Evolutionary conservation across 2,797 vertebrate species (phyloP).

Genomic region (Malurus leucopterus): DNA sequence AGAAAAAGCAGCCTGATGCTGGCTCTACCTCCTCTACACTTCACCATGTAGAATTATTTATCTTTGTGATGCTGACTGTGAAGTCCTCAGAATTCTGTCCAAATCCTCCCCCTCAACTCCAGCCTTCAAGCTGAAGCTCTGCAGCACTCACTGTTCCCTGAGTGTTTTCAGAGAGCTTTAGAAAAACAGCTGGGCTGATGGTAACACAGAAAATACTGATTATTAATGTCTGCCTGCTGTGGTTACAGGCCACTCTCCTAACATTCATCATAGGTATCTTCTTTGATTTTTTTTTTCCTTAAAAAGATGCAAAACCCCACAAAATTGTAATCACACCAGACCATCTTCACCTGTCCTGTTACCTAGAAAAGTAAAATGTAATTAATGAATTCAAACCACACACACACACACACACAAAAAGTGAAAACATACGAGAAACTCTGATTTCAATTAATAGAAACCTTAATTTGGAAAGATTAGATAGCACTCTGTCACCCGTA

Average conservation of each 20-base stretch:
- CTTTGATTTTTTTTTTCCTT: background rate
- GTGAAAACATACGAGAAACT: background rate
- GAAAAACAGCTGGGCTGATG: background rate
- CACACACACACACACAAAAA: background rate
- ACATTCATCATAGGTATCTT: background rate
- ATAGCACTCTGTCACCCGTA: background rate
- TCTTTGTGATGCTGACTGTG: background rate
- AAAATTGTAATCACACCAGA: background rate
- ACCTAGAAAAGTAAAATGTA: background rate
- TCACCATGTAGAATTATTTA: background rate
- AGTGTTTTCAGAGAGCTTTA: background rate
- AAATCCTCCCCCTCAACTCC: background rate
- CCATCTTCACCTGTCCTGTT: background rate
- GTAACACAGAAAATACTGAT: background rate
- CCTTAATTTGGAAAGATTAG: background rate
- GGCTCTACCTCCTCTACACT: background rate
- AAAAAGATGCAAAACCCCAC: accelerated
- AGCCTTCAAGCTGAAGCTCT: background rate
- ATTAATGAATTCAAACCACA: background rate
- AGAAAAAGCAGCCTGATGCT: background rate
- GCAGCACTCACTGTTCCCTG: background rate
- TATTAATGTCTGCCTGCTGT: background rate
- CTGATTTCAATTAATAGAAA: background rate
- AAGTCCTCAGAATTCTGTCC: background rate
- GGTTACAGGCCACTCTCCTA: background rate